Evolutionary conservation across 2,113 vertebrate species (phyloP), one percentile per base, ranked within the genome.

Genomic region (Siniperca knerii): DNA sequence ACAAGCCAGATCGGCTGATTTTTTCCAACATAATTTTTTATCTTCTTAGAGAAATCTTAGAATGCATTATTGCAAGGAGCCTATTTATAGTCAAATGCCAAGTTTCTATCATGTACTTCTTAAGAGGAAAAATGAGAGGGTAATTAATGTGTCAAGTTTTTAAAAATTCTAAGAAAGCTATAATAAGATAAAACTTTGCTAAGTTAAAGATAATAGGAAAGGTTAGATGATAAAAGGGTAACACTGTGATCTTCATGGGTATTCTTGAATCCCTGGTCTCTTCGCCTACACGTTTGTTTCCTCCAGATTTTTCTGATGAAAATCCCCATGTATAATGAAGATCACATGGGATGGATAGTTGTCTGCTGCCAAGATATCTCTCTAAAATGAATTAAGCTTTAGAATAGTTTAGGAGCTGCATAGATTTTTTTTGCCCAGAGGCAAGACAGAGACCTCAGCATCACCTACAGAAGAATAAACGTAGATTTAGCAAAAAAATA

Each of bases 291-390:
- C 78, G 12, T 80, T 89, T 83, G 71, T 84, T 74, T 78, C 77
- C 23, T 91, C 82, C 80, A 33, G 81, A 48, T 87, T 75, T 85
- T 96, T 93, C 91, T 94, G 94, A 97, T 97, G 91, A 91, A 94
- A 93, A 96, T 97, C 85, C 87, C 85, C 77, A 55, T 83, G 89
- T 86, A 97, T 97, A 97, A 96, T 92, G 96, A 97, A 88, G 96
- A 97, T 86, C 96, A 97, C 90, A 97, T 96, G 85, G 95, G 96
- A 25, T 25, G 71, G 96, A 96, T 85, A 96, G 95, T 73, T 96
- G 95, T 87, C 95, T 96, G 95, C 90, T 97, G 97, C 82, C 96
- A 97, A 96, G 96, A 96, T 82, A 77, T 97, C 94, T 95, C 37
- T 96, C 72, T 77, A 94, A 92, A 97, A 97, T 96, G 96, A 97